These are phyloP conservation scores for Heliconius charithonia DNA, from an alignment of 2,888 invertebrate species.

Conservation along the genomic window DNA sequence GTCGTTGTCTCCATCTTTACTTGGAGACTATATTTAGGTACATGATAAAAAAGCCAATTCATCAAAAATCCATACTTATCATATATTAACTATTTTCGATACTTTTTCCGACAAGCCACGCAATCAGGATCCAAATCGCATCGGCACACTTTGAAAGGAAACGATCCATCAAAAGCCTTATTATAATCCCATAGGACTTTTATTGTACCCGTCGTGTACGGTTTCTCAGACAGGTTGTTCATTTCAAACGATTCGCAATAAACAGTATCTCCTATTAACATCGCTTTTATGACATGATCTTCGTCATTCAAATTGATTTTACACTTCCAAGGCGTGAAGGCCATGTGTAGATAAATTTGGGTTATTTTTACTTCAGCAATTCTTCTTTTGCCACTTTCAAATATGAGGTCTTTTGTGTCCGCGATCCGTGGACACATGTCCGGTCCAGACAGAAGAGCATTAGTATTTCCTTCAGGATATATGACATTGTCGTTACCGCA, in stretches of 20 bases:
- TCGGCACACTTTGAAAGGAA: constrained; percentile 63
- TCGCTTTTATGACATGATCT: constrained; percentile 56
- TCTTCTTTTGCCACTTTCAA: constrained; percentile 63
- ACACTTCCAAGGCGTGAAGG: constrained; percentile 74
- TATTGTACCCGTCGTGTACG: constrained; percentile 59
- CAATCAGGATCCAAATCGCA: constrained; percentile 66
- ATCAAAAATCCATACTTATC: neutral
- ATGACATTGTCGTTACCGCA: constrained; percentile 74
- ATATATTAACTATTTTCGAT: constrained; percentile 29
- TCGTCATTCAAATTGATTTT: constrained; percentile 55
- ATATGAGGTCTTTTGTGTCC: constrained; percentile 54
- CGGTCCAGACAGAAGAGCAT: constrained; percentile 67
- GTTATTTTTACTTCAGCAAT: constrained; percentile 65
- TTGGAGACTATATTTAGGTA: neutral
- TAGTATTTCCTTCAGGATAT: constrained; percentile 60
- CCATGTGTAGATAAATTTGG: constrained; percentile 73
- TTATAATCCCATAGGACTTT: constrained; percentile 67
- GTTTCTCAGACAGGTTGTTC: constrained; percentile 58
- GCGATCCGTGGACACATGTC: constrained; percentile 68
- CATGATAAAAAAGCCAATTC: neutral
- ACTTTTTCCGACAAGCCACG: constrained; percentile 53
- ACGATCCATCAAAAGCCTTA: constrained; percentile 66
- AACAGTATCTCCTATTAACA: constrained; percentile 62
- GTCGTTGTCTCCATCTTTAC: neutral
- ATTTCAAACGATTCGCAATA: constrained; percentile 63